phyloP scores from a whole-genome alignment of 2,888 invertebrate genomes.

The Tineola bisselliella region DNA sequence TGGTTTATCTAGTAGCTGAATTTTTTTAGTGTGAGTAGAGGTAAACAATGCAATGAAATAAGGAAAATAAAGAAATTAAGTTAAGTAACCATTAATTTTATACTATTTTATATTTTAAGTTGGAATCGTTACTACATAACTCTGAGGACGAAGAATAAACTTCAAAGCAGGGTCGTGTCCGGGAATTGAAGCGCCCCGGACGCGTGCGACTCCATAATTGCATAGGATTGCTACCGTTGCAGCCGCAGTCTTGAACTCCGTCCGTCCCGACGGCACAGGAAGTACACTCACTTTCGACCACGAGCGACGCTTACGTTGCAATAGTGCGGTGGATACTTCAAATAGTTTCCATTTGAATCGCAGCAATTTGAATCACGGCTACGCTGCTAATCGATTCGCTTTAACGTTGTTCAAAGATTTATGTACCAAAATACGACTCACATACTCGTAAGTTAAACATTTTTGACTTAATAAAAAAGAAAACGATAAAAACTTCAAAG shows the following conservation, averaged over 20 bases:
- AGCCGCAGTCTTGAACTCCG: not conserved
- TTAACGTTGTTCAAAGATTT: too few species aligned
- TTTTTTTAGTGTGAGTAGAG: too few species aligned
- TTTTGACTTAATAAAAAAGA: too few species aligned
- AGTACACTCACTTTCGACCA: constrained; percentile 11
- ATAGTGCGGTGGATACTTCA: constrained; percentile 10
- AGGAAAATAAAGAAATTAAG: too few species aligned
- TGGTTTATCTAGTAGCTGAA: too few species aligned
- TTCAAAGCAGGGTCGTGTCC: not conserved
- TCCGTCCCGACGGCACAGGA: constrained; percentile 5
- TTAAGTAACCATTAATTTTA: too few species aligned
- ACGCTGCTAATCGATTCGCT: not conserved
- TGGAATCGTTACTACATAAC: not conserved
- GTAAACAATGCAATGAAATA: too few species aligned
- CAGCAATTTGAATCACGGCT: not conserved
- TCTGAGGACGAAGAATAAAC: not conserved
- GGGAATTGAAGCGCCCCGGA: not conserved
- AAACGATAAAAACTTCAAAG: too few species aligned
- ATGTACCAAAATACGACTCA: too few species aligned
- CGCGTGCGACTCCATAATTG: constrained; percentile 11
- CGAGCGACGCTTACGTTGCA: constrained; percentile 3
- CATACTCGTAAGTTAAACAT: too few species aligned
- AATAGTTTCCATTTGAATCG: constrained; percentile 10
- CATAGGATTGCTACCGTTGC: constrained; percentile 8
- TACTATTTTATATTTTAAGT: not conserved